Percentiles rank a stretch among this genome's conserved stretches.
These are phyloP conservation scores for Lepidocolaptes lacrymiger DNA, from an alignment of 2,797 vertebrate species.

Conservation along the genomic window DNA sequence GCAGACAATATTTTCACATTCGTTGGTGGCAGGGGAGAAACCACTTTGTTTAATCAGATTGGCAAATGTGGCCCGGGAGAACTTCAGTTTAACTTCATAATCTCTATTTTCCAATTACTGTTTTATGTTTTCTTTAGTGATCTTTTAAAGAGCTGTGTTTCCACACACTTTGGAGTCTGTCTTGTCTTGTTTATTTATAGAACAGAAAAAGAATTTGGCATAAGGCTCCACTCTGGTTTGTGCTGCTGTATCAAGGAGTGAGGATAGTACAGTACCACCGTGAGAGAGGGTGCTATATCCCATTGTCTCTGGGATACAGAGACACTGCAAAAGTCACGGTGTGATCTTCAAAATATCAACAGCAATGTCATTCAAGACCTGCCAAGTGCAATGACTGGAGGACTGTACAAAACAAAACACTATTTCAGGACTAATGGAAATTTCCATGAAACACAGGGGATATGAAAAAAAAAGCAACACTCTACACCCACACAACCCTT, in stretches of 20 bases:
- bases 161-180: background rate
- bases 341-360: background rate
- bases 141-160: background rate
- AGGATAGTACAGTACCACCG: background rate
- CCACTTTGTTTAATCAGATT: background rate
- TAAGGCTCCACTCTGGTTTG: background rate
- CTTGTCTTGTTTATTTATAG: background rate
- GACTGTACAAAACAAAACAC: background rate
- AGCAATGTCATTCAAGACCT: constrained; percentile 18
- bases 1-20: background rate
- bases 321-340: background rate
- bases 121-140: background rate
- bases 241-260: background rate
- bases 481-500: background rate
- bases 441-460: background rate
- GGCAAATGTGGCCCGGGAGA: background rate
- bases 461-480: background rate
- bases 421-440: background rate
- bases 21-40: background rate
- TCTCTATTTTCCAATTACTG: background rate
- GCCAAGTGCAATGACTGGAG: background rate
- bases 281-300: background rate
- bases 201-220: background rate
- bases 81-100: background rate
- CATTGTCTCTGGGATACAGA: background rate